Percentiles rank a stretch among this genome's conserved stretches.
Evolutionary conservation across 2,797 vertebrate species (phyloP).

Genomic region (Poecilia velifera): DNA sequence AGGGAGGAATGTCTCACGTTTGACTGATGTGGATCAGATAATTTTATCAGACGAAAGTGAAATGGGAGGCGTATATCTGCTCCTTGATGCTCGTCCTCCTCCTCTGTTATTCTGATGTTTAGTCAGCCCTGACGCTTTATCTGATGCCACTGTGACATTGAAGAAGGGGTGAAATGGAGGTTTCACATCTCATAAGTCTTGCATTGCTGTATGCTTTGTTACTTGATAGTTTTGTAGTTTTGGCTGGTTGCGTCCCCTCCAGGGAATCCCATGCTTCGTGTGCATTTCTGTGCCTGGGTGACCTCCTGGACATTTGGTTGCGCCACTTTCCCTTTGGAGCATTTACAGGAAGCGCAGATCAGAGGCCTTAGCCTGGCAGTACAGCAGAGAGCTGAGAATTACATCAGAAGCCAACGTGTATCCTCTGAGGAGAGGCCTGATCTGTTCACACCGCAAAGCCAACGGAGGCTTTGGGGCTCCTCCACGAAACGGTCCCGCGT

Average conservation of each 20-base stretch:
- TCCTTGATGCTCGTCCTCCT: constrained; percentile 38
- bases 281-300: constrained; percentile 39
- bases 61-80: constrained; percentile 58
- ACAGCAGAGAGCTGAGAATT: constrained; percentile 68
- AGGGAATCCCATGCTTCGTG: constrained; percentile 23
- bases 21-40: constrained; percentile 70
- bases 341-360: constrained; percentile 79
- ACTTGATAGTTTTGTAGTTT: constrained; percentile 2
- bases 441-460: constrained; percentile 54
- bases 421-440: constrained; percentile 57
- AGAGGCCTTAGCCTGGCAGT: constrained; percentile 73
- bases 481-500: constrained; percentile 48
- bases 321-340: constrained; percentile 60
- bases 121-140: constrained; percentile 57
- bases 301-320: constrained; percentile 67
- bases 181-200: constrained; percentile 25
- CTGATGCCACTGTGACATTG: constrained; percentile 53
- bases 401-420: constrained; percentile 50
- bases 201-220: not conserved
- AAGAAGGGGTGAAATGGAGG: constrained; percentile 37
- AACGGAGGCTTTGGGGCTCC: constrained; percentile 61
- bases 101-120: constrained; percentile 45
- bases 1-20: constrained; percentile 41
- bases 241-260: constrained; percentile 5
- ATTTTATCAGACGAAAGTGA: constrained; percentile 68